Percentiles rank a stretch among this genome's conserved stretches.
phyloP scores from a whole-genome alignment of 2,113 vertebrate genomes.

The Pavo muticus region DNA sequence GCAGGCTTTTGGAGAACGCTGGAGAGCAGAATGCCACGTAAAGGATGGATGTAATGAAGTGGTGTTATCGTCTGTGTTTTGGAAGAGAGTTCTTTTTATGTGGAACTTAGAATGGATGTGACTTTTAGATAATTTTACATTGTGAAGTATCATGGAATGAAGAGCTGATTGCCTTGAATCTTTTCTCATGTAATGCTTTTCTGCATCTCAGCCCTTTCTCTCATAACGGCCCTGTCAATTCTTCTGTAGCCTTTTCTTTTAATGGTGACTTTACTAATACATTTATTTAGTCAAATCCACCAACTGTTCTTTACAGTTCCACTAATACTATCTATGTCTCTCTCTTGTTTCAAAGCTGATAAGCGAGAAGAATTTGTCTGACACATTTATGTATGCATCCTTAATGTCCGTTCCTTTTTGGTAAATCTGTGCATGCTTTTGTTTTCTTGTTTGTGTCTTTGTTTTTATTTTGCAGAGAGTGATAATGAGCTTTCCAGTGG shows the following conservation, averaged over 20 bases:
- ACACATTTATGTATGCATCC: background rate
- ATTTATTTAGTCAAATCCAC: background rate
- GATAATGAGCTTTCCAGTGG: slow-evolving; percentile 98
- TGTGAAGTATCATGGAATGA: background rate
- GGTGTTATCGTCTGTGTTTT: background rate
- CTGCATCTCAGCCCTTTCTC: background rate
- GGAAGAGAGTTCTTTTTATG: background rate
- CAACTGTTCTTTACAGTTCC: background rate
- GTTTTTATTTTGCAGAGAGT: slow-evolving; percentile 84
- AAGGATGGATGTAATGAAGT: background rate
- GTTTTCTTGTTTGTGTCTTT: background rate
- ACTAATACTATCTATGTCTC: background rate
- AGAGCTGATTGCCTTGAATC: background rate
- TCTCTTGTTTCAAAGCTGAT: background rate
- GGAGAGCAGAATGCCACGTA: background rate
- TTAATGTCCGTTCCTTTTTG: background rate
- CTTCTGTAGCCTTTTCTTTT: background rate
- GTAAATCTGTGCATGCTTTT: slow-evolving; percentile 24
- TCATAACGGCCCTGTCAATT: background rate
- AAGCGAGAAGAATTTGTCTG: background rate
- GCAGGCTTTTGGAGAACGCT: background rate
- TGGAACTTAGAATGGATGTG: background rate
- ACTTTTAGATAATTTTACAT: background rate
- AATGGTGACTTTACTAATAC: background rate
- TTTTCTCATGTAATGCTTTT: background rate